Evolutionary conservation across 2,113 vertebrate genomes (phyloP), one percentile per base, ranked within the genome.

Genomic region (Mirza zaza): DNA sequence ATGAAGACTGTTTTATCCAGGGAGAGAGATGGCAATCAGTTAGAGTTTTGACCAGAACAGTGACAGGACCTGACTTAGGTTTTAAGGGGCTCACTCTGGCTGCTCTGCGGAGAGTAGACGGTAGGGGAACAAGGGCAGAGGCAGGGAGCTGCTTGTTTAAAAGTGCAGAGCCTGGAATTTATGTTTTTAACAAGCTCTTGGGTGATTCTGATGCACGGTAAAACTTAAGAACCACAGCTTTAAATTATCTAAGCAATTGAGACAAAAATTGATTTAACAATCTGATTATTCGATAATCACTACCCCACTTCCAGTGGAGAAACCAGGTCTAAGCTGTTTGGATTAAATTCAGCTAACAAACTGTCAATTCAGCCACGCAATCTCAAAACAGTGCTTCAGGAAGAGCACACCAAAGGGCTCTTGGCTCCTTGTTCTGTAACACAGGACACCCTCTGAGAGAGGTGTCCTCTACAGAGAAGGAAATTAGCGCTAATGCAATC

Each of bases 231-330:
- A 27, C 36, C 29, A 18, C 55, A 52, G n/a, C 9, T 57, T 94
- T 45, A 84, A 88, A 83, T 73, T 81, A 93, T 68, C 65, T 75
- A 93, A 91, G 45, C 42, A 76, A 83, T 48, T 65, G 42, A 91
- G 57, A 84, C 25, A 93, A 75, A 97, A 68, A 61, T 59, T 65
- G 42, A 91, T 59, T 93, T 81, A 88, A 90, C 12, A 17, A 21
- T 63, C 61, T 77, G 70, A 85, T 82, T 92, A 79, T 70, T 61
- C 95, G 57, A 85, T 89, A 63, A 89, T 57, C 50, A 42, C 79
- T 87, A 89, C 71, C 25, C n/a, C 17, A 61, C n/a, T 23, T 7
- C 45, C 59, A 45, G 18, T 73, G 61, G 39, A 95, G 59, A 93
- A 95, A 85, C 5, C 10, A 23, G 29, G 15, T 93, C 45, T 82